Percentiles rank a stretch among this genome's conserved stretches.
phyloP scores from a whole-genome alignment of 2,113 vertebrate genomes.

The Larimichthys polyactis region DNA sequence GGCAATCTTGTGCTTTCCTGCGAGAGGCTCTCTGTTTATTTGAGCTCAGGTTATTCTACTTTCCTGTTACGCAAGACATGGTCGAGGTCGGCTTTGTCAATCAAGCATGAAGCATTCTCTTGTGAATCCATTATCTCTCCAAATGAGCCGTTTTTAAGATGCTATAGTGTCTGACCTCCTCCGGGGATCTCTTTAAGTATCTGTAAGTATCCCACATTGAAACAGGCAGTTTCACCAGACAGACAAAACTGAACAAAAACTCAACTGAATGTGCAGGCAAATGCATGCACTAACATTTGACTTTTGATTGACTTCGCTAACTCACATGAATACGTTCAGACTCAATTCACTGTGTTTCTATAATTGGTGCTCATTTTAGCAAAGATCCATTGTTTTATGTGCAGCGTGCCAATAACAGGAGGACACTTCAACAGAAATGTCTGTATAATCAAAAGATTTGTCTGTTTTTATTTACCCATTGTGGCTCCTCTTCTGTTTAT shows the following conservation, averaged over 20 bases:
- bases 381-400: slow-evolving; percentile 1
- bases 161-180: slow-evolving; percentile 47
- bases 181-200: slow-evolving; percentile 10
- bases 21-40: slow-evolving; percentile 15
- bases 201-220: slow-evolving; percentile 12
- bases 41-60: slow-evolving; percentile 22
- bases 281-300: slow-evolving; percentile 49
- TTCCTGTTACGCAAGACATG: slow-evolving; percentile 18
- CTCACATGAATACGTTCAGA: slow-evolving; percentile 10
- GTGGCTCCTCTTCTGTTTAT: slow-evolving; percentile 40
- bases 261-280: slow-evolving; percentile 34
- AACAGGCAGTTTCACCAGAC: slow-evolving; percentile 20
- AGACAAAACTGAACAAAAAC: slow-evolving; percentile 15
- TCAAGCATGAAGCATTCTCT: slow-evolving; percentile 22
- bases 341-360: not conserved
- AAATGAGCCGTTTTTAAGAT: slow-evolving; percentile 61
- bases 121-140: slow-evolving; percentile 57
- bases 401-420: not conserved
- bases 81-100: slow-evolving; percentile 2
- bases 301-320: slow-evolving; percentile 43
- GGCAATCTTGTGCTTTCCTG: not conserved
- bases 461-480: slow-evolving; percentile 32
- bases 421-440: not conserved
- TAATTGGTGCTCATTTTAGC: slow-evolving; percentile 17
- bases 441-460: slow-evolving; percentile 55